Base-by-base conservation (phyloP, 1,140 invertebrate species). In the Steinernema khuongi region DNA sequence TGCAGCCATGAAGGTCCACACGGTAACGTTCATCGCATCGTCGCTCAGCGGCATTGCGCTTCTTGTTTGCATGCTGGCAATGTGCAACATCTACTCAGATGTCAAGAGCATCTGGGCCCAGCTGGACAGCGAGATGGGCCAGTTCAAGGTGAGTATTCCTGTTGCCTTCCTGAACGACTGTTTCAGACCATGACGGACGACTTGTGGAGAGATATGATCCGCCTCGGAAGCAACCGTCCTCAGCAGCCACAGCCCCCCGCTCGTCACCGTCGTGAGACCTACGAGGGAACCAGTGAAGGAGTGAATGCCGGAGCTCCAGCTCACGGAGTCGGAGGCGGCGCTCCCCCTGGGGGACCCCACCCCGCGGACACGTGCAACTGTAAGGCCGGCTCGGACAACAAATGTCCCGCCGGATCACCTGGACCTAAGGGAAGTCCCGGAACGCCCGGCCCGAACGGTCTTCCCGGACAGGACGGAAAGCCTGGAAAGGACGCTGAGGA, bases 11-110 rank as follows among this genome's bases (percentile, higher is more conserved):
- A 82, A 83, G 72, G 74, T 83, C 31, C 77, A 85, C 68, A 85
- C 82, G 29, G 82, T 78, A 44, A 83, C 84, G 19, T 84, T 85
- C 32, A 66, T 83, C 44, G 82, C 82, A 17, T 86, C 84, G 22
- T 78, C 82, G 36, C 70, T 85, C 67, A 82, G 79, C 31, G 82
- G 79, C 33, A 31, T 85, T 31, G 77, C 82, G 7, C 74, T 83
- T 31, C 33, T 83, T 31, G 77, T 74, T n/a, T 85, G 74, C 67
- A 74, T 83, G 43, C 71, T 85, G 30, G 74, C 79, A 19, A 81
- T 83, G 41, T 75, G 68, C 44, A 79, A 78, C 72, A 83, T 83
- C 43, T 83, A 85, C 74, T 77, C 66, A 29, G 81, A 85, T 71
- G 84, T 83, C 32, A 76, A 81, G 31, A 70, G 70, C n/a, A 83